Percentiles rank a stretch among this genome's conserved stretches.
Evolutionary conservation across 1,140 invertebrate species (phyloP).

Genomic region (Lutraria rhynchaena): DNA sequence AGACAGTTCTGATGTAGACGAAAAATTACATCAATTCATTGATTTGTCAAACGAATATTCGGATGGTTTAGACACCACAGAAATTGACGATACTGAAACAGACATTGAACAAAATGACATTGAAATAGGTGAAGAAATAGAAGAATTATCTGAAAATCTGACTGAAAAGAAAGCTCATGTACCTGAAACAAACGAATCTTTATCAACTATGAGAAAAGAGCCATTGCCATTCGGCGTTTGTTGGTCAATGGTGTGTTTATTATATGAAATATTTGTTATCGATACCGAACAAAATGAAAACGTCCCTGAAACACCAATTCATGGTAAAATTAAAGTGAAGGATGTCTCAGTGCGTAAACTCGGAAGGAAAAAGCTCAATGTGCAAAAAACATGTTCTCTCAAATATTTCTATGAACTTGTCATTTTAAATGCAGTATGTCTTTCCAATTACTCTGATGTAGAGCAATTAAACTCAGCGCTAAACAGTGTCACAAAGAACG

Average conservation of each 20-base stretch:
- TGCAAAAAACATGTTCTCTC: too few relatives aligned
- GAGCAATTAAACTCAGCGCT: conserved; percentile 18
- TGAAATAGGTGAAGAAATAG: background rate
- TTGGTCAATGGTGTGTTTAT: conserved; percentile 26
- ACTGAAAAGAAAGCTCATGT: too few relatives aligned
- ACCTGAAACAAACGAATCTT: conserved; percentile 83
- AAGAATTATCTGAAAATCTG: too few relatives aligned
- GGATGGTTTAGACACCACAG: background rate
- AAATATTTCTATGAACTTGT: too few relatives aligned
- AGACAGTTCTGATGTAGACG: background rate
- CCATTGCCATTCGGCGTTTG: conserved; percentile 31
- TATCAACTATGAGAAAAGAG: conserved; percentile 78
- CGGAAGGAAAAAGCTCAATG: too few relatives aligned
- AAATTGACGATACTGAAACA: background rate
- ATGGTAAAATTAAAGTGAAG: too few relatives aligned
- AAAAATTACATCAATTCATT: background rate
- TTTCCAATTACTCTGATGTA: background rate
- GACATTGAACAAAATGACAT: background rate
- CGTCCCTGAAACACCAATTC: too few relatives aligned
- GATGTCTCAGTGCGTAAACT: too few relatives aligned
- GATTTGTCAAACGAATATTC: background rate
- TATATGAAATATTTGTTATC: conserved; percentile 17
- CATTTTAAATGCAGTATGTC: too few relatives aligned
- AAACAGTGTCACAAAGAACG: background rate
- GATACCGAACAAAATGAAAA: too few relatives aligned